These are phyloP conservation scores for Torymus tubicola DNA, from an alignment of 2,888 invertebrate species.

Conservation along the genomic window DNA sequence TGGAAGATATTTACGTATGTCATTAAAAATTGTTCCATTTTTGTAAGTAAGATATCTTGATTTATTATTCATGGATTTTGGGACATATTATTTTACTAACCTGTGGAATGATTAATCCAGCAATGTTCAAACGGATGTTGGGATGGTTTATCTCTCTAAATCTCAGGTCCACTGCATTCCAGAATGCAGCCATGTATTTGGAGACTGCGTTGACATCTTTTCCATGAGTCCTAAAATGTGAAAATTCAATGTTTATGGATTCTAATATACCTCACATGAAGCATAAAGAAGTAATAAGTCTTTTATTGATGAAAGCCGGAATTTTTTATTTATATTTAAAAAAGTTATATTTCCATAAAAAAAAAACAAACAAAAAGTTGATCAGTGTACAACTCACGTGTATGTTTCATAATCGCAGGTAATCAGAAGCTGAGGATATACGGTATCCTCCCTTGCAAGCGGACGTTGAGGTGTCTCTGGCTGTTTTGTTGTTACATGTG, in stretches of 20 bases:
- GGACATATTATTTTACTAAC: neutral
- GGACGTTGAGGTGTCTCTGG: too few species aligned
- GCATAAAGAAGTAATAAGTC: too few species aligned
- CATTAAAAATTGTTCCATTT: too few species aligned
- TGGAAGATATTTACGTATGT: too few species aligned
- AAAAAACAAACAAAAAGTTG: neutral
- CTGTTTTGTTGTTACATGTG: too few species aligned
- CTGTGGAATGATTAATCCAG: slow-evolving; percentile 42
- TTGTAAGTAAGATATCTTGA: too few species aligned
- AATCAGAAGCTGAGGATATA: slow-evolving; percentile 45
- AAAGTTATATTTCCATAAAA: neutral
- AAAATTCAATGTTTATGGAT: too few species aligned
- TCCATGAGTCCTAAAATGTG: slow-evolving; percentile 23
- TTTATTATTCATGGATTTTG: too few species aligned
- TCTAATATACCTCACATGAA: too few species aligned
- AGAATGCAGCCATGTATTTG: slow-evolving; percentile 41
- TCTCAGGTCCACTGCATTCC: slow-evolving; percentile 47
- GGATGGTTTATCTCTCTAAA: slow-evolving; percentile 34
- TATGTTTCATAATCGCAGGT: slow-evolving; percentile 42
- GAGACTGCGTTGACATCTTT: neutral
- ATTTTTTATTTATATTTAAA: neutral
- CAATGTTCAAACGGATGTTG: slow-evolving; percentile 34
- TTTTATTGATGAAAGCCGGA: too few species aligned
- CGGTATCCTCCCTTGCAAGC: neutral
- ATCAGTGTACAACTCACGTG: slow-evolving; percentile 16